Conservation (phyloP, 1,140 invertebrate species). For the Marisa cornuarietis region DNA sequence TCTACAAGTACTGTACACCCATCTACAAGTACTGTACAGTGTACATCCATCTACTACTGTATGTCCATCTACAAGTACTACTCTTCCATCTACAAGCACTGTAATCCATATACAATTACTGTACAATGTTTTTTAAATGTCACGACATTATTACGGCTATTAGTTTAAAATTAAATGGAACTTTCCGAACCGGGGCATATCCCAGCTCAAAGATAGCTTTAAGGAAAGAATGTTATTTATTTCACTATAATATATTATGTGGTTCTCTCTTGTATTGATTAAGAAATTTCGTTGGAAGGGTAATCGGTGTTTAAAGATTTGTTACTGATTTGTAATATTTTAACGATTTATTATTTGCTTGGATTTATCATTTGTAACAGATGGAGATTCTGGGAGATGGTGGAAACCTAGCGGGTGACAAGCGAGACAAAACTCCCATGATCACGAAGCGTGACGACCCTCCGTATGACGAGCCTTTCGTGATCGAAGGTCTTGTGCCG, state of each 20-base stretch:
- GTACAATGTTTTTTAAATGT: neutral
- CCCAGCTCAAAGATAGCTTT: neutral
- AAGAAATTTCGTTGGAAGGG: too few relatives aligned
- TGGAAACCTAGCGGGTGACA: slow-evolving; percentile 1
- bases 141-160: neutral
- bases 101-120: neutral
- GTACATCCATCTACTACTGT: neutral
- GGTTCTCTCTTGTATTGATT: too few relatives aligned
- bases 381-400: slow-evolving; percentile 1
- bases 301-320: too few relatives aligned
- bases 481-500: neutral
- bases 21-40: neutral
- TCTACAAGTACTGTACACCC: neutral
- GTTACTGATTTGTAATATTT: too few relatives aligned
- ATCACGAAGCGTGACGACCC: neutral
- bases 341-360: too few relatives aligned
- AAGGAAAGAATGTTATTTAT: neutral
- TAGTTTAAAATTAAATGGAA: neutral
- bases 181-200: neutral
- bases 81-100: neutral
- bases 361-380: neutral
- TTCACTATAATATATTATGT: too few relatives aligned
- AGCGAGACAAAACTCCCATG: neutral
- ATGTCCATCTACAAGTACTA: neutral
- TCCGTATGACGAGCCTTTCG: slow-evolving; percentile 5